Evolutionary conservation across 2,888 invertebrate genomes (phyloP), one percentile per base, ranked within the genome.

Genomic region (Caradrina kadenii): DNA sequence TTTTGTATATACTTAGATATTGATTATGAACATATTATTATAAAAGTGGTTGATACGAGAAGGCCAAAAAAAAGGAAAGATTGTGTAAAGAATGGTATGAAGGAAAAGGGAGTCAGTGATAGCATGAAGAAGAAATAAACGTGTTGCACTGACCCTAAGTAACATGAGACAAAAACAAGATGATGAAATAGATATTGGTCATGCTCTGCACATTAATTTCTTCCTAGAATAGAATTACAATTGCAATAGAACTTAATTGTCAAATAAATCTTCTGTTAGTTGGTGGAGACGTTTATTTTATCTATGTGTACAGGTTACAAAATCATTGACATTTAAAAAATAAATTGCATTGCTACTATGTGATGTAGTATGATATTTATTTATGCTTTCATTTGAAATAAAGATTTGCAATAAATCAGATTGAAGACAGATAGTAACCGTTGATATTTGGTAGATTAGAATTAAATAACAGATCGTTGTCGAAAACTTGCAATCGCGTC

Each of bases 321-420:
- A 49, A 77, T 6, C 0, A 1, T 22, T 65, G 79, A 68, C 63
- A 78, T 76, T 76, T 63, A 54, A 54, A 60, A 63, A 22, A 48
- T 5, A 19, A 31, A 69, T 60, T 48, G 61, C 53, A 63, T 1
- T 69, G 56, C 49, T 56, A 56, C 61, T 66, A 63, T 58, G 42
- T 63, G n/a, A 48, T 39, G 17, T 8, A 42, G 42, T 42, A n/a
- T 56, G 5, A 56, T 69, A 58, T 62, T 59, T 65, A 39, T 76
- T 53, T 58, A 10, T n/a, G 6, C 2, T 45, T 55, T 59, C 17
- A 31, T 19, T 55, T 39, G 21, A 17, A 15, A 17, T 21, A 55
- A 56, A 17, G 45, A 26, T 42, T 73, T 60, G 50, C 53, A 56
- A 56, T 63, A 52, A 68, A 21, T 49, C 35, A 63, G 53, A 68